Evolutionary conservation across 2,113 vertebrate species (phyloP), one percentile per base, ranked within the genome.

Genomic region (Sinosuthora webbiana): DNA sequence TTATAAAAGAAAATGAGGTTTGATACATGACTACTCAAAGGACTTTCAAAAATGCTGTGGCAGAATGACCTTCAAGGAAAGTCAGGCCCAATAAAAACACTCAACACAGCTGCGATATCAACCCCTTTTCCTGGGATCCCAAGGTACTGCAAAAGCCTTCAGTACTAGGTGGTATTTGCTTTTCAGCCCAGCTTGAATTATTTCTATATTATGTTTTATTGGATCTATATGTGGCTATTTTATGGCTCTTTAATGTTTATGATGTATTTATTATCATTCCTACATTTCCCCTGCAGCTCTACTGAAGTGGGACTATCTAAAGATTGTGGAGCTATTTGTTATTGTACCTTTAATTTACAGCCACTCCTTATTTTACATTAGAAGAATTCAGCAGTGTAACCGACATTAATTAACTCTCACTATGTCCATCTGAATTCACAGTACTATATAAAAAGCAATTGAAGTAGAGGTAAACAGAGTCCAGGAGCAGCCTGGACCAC

Each of bases 191-290:
- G 85, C n/a, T 92, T 96, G 92, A 95, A 92, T 95, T 96, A 95
- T 94, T 94, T 83, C 88, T 84, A 50, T 92, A 86, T 83, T 96
- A 89, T 31, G 23, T 88, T 96, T 96, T 96, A 96, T 86, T 92
- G 31, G 60, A 81, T 90, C 64, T 96, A 75, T 94, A 94, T 83
- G 71, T 94, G 90, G 52, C 63, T 88, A 78, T 94, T 97, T 95
- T 94, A 96, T 81, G 81, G 69, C 41, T 87, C 81, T 94, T 93
- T 90, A 97, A 90, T 86, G 23, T 96, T 97, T 94, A 96, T 93
- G 88, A 93, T 94, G 76, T 93, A 95, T 95, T 95, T 96, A 95
- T 94, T 92, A 89, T 96, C 93, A 92, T 96, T 94, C 62, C 37
- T 89, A 63, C 41, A 56, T 97, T 97, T 89, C 60, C 62, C 23